These are phyloP conservation scores for Mimumesa dahlbomi DNA, from an alignment of 2,888 invertebrate species.

Conservation along the genomic window DNA sequence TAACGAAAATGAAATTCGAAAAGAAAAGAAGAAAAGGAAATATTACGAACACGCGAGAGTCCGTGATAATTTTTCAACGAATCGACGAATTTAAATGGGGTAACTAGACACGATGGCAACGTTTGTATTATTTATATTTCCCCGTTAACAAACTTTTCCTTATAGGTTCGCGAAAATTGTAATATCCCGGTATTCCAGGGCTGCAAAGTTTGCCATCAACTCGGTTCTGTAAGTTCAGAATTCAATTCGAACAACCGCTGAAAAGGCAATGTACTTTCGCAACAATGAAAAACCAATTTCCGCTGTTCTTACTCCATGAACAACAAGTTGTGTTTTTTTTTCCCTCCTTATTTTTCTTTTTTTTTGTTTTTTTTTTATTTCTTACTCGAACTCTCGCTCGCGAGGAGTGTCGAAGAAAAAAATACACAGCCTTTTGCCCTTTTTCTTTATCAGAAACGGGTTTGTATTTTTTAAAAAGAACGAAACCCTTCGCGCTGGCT, in stretches of 20 bases:
- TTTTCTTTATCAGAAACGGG: no score
- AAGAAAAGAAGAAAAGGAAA: no score
- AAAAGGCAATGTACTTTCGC: constrained; percentile 18
- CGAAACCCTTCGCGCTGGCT: not conserved
- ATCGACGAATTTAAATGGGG: no score
- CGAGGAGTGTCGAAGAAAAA: no score
- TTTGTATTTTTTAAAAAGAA: not conserved
- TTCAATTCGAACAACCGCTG: constrained; percentile 42
- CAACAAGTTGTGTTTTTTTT: not conserved
- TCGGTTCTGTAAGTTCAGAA: constrained; percentile 19
- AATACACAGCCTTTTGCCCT: no score
- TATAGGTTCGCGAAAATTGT: constrained; percentile 16
- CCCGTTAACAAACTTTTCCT: constrained; percentile 12
- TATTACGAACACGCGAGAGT: no score
- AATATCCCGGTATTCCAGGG: constrained; percentile 15
- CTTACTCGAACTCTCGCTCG: not conserved
- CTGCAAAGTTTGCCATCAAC: constrained; percentile 13
- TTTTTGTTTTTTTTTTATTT: not conserved
- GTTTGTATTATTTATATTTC: not conserved
- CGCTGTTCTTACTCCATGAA: constrained; percentile 6
- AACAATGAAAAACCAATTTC: constrained; percentile 41
- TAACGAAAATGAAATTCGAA: no score
- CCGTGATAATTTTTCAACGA: no score
- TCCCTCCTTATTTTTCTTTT: not conserved
- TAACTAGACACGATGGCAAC: no score